Conservation (phyloP, 2,888 invertebrate genomes). For the Drosophila differens region DNA sequence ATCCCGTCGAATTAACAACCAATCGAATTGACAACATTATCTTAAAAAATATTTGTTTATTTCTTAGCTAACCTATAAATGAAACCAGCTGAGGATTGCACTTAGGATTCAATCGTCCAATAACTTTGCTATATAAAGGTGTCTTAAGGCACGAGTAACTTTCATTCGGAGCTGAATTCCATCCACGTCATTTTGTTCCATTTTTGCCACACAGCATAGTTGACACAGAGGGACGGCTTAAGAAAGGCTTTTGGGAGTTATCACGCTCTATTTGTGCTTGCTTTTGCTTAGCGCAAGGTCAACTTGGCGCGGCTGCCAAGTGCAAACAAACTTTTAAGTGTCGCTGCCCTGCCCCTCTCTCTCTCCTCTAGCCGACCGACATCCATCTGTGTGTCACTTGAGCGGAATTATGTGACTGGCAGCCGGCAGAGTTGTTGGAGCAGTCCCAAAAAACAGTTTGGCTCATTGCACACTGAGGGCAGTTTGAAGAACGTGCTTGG, state of each 20-base stretch:
- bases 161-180: conserved; percentile 14
- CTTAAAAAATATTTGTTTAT: not conserved
- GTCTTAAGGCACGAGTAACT: conserved; percentile 2
- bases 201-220: conserved; percentile 10
- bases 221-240: conserved; percentile 5
- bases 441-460: conserved; percentile 52
- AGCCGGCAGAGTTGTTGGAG: conserved; percentile 28
- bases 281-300: conserved; percentile 64
- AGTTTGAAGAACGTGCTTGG: conserved; percentile 62
- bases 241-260: conserved; percentile 6
- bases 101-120: conserved; percentile 11
- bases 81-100: too few relatives aligned
- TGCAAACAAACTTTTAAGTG: conserved; percentile 73
- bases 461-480: conserved; percentile 68
- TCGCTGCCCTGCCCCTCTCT: conserved; percentile 1
- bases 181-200: conserved; percentile 17
- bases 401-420: conserved; percentile 76
- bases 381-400: conserved; percentile 59
- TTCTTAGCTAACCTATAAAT: not conserved
- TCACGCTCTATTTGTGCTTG: conserved; percentile 63
- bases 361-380: not conserved
- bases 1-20: not conserved
- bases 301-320: conserved; percentile 69
- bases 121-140: conserved; percentile 16
- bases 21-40: not conserved